Base-by-base conservation (phyloP, 2,797 vertebrate genomes). In the Coregonus ussuriensis region DNA sequence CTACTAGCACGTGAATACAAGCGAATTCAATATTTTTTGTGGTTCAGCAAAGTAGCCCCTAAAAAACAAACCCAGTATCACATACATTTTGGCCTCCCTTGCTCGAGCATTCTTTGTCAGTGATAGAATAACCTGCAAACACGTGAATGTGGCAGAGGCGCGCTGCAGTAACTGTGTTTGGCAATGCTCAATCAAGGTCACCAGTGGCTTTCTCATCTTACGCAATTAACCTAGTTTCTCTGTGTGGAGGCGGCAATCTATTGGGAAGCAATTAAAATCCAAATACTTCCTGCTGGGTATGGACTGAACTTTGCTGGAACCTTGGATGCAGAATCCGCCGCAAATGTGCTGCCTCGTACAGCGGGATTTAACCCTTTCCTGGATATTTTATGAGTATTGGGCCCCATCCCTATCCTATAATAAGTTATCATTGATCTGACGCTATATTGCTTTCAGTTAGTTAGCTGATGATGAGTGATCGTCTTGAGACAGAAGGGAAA, bases 181-280 rank as follows among this genome's bases (percentile, higher is more conserved):
- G 83, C 86, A 84, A 75, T 52, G 56, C 69, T 89, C 81, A 59
- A 74, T 79, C 82, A 88, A 89, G 88, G 90, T 92, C 86, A 82
- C 72, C 72, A 89, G 85, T 82, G 81, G 76, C 87, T 87, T 80
- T 78, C 82, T 76, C 70, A 77, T 86, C 87, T 87, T 81, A 87
- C 87, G 89, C 89, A 92, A 92, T 92, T 93, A 93, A 88, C 91
- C 89, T 84, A 91, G 79, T 91, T 94, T 89, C 85, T 81, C 53
- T 59, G 79, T 59, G 67, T 89, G 72, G 81, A 82, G 67, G 87
- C 83, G 68, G 86, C 84, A 86, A 91, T 94, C 91, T 93, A 82
- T 85, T 76, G 91, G 91, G 92, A 94, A 81, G 88, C 89, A 93
- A 94, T 93, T 93, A 92, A 89, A 91, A 89, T 83, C 80, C 37